A percentile compares a stretch with the other conserved stretches of the same genome.
Conservation (phyloP, 2,113 vertebrate genomes). For the Trematomus loennbergii region DNA sequence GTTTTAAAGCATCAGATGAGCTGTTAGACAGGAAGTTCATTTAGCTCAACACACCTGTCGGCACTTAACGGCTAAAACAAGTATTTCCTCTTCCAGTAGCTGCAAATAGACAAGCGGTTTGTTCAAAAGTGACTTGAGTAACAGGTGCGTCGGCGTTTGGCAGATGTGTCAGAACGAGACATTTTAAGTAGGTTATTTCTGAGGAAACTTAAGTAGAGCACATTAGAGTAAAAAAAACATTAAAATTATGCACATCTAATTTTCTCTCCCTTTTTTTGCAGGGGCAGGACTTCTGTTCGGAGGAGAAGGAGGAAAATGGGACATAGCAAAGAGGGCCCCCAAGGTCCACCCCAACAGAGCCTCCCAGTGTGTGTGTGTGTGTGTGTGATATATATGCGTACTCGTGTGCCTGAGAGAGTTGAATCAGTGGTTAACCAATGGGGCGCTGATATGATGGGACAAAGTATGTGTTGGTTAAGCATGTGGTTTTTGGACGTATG, state of each 20-base stretch:
- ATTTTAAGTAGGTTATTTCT: constrained; percentile 4
- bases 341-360: constrained; percentile 49
- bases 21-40: background rate
- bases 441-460: constrained; percentile 44
- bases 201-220: background rate
- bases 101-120: constrained; percentile 3
- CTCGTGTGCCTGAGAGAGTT: constrained; percentile 45
- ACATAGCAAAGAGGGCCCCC: constrained; percentile 89
- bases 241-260: background rate
- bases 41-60: constrained; percentile 32
- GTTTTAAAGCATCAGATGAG: constrained; percentile 9
- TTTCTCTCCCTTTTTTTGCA: constrained; percentile 60
- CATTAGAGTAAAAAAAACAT: background rate
- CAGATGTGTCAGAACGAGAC: constrained; percentile 9
- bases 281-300: constrained; percentile 96
- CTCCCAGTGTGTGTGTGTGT: constrained; percentile 62
- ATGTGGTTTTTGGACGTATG: constrained; percentile 55
- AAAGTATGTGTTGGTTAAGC: constrained; percentile 41
- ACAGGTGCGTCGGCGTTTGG: constrained; percentile 18
- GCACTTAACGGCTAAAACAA: constrained; percentile 24
- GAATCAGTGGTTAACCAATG: constrained; percentile 68
- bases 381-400: constrained; percentile 15
- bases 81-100: background rate
- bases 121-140: constrained; percentile 17
- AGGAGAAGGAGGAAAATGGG: constrained; percentile 88